Conservation (phyloP, 2,113 vertebrate species). For the Ahaetulla prasina region DNA sequence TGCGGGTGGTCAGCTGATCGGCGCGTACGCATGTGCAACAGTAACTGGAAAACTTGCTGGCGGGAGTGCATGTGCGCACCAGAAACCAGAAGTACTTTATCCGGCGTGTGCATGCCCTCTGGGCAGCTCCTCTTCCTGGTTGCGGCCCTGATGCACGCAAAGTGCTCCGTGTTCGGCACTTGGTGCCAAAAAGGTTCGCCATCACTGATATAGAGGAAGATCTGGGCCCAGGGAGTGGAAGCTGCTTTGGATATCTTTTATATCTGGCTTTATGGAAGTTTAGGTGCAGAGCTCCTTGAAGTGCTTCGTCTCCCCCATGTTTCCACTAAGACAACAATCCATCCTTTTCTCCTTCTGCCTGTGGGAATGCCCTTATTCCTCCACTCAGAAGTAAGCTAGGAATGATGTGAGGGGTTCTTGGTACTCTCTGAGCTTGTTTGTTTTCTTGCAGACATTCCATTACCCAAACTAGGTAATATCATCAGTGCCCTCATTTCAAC, state of each 20-base stretch:
- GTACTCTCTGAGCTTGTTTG: background rate
- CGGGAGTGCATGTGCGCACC: too few relatives aligned
- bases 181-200: too few relatives aligned
- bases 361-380: background rate
- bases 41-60: too few relatives aligned
- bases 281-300: background rate
- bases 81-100: too few relatives aligned
- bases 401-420: background rate
- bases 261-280: background rate
- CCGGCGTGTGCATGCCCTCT: too few relatives aligned
- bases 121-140: too few relatives aligned
- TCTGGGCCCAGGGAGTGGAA: background rate
- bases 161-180: too few relatives aligned
- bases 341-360: background rate
- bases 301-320: background rate
- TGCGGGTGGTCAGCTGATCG: too few relatives aligned
- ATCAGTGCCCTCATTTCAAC: background rate
- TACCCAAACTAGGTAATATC: background rate
- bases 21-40: too few relatives aligned
- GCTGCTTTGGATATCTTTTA: background rate
- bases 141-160: too few relatives aligned
- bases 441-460: background rate
- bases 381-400: background rate
- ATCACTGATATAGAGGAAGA: background rate
- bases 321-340: background rate